Conservation (phyloP, 2,888 invertebrate species). For the Ennomos fuscantarius region DNA sequence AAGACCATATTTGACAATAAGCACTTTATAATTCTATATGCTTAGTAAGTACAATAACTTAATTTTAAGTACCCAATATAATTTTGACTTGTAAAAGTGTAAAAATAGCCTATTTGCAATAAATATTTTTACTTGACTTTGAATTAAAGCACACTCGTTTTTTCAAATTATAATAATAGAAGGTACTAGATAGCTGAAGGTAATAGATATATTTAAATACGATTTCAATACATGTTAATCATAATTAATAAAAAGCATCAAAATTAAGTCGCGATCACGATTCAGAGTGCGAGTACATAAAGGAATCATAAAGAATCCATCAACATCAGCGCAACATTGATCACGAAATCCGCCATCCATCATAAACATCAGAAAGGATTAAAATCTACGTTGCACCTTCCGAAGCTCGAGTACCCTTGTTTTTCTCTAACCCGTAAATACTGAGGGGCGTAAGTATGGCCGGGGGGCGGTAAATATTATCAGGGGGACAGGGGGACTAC, state of each 20-base stretch:
- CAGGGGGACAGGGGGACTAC: slow-evolving; percentile 71
- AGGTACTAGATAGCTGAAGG: no score
- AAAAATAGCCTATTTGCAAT: no score
- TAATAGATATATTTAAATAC: no score
- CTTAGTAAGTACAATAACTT: no score
- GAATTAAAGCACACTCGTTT: no score
- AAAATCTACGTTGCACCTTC: slow-evolving; percentile 86
- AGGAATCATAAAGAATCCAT: slow-evolving; percentile 79
- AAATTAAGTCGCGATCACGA: slow-evolving; percentile 61
- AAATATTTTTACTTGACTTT: no score
- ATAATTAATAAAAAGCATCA: slow-evolving; percentile 52
- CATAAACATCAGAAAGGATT: slow-evolving; percentile 85
- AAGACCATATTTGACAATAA: no score
- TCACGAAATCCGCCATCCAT: slow-evolving; percentile 84
- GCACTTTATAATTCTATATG: no score
- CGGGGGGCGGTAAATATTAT: slow-evolving; percentile 85
- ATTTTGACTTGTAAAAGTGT: no score
- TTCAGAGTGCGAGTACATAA: slow-evolving; percentile 47
- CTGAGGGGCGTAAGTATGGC: slow-evolving; percentile 85
- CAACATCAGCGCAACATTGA: slow-evolving; percentile 78
- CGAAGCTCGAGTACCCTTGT: slow-evolving; percentile 84
- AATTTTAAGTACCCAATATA: no score
- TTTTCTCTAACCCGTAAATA: slow-evolving; percentile 85
- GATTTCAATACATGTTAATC: neutral
- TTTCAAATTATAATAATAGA: no score